Base-by-base conservation (phyloP, 2,888 invertebrate genomes). In the Torymus auratus region DNA sequence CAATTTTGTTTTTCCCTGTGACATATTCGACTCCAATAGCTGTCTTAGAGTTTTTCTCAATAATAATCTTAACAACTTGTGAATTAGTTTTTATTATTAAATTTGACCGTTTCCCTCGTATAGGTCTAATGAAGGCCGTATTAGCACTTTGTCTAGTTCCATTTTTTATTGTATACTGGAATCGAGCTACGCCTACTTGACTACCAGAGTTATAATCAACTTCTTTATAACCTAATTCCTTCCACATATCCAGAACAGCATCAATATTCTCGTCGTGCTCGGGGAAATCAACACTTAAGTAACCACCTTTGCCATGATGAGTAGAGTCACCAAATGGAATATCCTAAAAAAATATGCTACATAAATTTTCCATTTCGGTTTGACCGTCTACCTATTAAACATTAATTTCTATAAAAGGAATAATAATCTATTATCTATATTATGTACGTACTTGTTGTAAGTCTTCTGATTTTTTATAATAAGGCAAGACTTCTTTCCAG, bases 81-180 rank as follows among this genome's bases (percentile, higher is more conserved):
- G 69, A 23, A 2, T 70, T 50, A 4, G 67, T 20, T 62, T 64
- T 75, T 3, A 82, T 71, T 10, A 28, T n/a, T 17, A 82, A 50
- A 64, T 82, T 82, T 12, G 87, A 90, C 55, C 78, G 58, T n/a
- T 53, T 56, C 15, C 67, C 64, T 5, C 82, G 53, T 3, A 82
- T 78, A 2, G 82, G 78, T 52, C 78, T 58, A 58, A 82, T 65
- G 12, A 73, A 82, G 12, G 78, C 78, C 2, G 14, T 20, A n/a
- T 82, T 82, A 11, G 75, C 61, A 14, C 75, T 82, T 13, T 78
- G 70, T 0, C 78, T 67, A 20, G 62, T 14, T 17, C 82, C 82
- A 14, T 79, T 14, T 20, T 69, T 67, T 0, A 58, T 56, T 2
- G 71, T 71, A 13, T 20, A 56, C 67, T 78, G 81, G 7, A 64